A percentile compares a stretch with the other conserved stretches of the same genome.
These are phyloP conservation scores for Melanchra persicariae DNA, from an alignment of 2,888 invertebrate species.

Conservation along the genomic window DNA sequence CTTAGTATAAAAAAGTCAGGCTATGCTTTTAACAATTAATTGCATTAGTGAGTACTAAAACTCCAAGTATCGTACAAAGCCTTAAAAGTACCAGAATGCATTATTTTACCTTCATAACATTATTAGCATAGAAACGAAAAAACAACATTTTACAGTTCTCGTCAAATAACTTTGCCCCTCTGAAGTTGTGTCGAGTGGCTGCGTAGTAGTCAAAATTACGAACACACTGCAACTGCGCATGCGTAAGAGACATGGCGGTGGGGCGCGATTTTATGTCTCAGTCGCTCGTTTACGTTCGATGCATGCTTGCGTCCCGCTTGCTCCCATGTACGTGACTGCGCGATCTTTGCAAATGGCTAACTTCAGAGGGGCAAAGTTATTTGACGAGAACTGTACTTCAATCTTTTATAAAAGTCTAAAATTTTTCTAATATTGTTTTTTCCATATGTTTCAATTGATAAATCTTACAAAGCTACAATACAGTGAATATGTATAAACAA, in stretches of 20 bases:
- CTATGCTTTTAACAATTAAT: background rate
- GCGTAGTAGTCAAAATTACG: too few relatives aligned
- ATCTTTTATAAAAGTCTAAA: constrained; percentile 7
- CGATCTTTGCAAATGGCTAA: too few relatives aligned
- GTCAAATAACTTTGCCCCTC: too few relatives aligned
- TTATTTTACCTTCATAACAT: constrained; percentile 20
- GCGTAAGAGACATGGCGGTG: too few relatives aligned
- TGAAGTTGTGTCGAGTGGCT: too few relatives aligned
- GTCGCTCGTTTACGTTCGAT: too few relatives aligned
- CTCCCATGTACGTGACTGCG: too few relatives aligned
- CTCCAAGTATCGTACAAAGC: background rate
- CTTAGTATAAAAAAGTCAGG: background rate
- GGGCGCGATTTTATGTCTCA: too few relatives aligned
- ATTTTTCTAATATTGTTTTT: background rate
- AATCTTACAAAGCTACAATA: constrained; percentile 33
- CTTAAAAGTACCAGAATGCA: background rate
- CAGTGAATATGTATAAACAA: constrained; percentile 48
- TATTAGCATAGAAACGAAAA: background rate
- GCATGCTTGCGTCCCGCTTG: too few relatives aligned
- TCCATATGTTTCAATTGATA: background rate
- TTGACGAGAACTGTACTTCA: constrained; percentile 8
- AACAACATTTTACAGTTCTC: too few relatives aligned
- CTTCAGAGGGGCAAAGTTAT: too few relatives aligned
- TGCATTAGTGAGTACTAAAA: constrained; percentile 9
- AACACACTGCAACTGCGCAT: too few relatives aligned